Base-by-base conservation (phyloP, 2,113 vertebrate genomes). In the Gallinago paraguaiae region DNA sequence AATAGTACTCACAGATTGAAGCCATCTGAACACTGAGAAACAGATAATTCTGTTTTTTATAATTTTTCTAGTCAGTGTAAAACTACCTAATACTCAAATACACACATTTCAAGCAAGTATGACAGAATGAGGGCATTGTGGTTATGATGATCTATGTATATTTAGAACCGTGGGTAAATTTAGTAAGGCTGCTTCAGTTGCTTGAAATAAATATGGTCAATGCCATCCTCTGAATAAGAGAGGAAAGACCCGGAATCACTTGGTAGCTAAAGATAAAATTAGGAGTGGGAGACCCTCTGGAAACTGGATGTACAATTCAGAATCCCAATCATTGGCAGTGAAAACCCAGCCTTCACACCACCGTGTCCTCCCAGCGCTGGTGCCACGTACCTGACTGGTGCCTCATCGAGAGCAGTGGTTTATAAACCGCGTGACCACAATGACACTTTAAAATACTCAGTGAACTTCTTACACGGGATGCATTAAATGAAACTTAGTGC, bases 51-150 rank as follows among this genome's bases (percentile, higher is more conserved):
- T 79, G 37, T 24, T 92, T 92, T 92, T 78, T 83, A 63, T 92
- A 70, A 23, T 86, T 87, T 82, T 87, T 82, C 80, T 43, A 61
- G 33, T 77, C 56, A 59, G 71, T 35, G 94, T 93, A 88, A 95
- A 97, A 81, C 50, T 89, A 94, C 76, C 91, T 82, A 92, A 90
- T 82, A 80, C 65, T 96, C 75, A 93, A 97, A 80, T 81, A 96
- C 57, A 97, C 75, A 83, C 60, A 86, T 96, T 97, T 98, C 94
- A 87, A 95, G 86, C 46, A 96, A 96, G 90, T 83, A 65, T 95
- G 97, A 98, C 96, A 98, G 95, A 97, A 97, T 96, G 72, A 92
- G 96, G 80, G 28, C 90, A 94, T 91, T 86, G 77, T 37, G 14
- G 72, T 88, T 94, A 77, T 92, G 91, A 90, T 88, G 86, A 65